Evolutionary conservation across 2,113 vertebrate species (phyloP), one percentile per base, ranked within the genome.

Genomic region (Nothoprocta pentlandii): DNA sequence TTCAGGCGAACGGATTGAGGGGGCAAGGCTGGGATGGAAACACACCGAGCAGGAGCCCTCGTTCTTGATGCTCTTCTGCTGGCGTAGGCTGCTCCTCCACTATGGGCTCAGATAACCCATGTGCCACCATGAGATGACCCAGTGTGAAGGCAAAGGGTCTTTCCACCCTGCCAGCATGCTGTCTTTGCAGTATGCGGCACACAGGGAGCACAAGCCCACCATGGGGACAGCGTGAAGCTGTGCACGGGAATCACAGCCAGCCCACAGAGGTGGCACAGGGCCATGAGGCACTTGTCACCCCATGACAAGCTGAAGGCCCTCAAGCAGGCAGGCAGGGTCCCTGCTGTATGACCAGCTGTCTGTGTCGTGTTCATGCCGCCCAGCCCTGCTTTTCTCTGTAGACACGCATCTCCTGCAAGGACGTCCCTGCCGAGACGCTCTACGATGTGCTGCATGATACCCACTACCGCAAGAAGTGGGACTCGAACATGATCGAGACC

Each of bases 361-460:
- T 15, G 42, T 44, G 42, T 44, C 42, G 23, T 25, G 51, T 32
- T 30, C 54, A 17, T 16, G 16, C 28, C 16, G 28, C 30, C 17
- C 28, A 28, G 54, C 32, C 54, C 28, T 58, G 28, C 54, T 32
- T 17, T 32, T 17, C 30, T 30, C 54, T 32, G 54, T 96, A 99
- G 99, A 99, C 99, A 97, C 96, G 98, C 71, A 98, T 99, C 9
- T 96, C 98, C 63, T 99, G 99, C 95, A 98, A 98, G 92, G 98
- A 98, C 2, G 98, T 99, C 41, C 85, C 97, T 0, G 98, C 99
- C 0, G 98, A 98, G 93, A 99, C 98, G 0, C 96, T 99, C 39
- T 99, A 99, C 0, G 99, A 99, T 0, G 98, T 99, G 85, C 97
- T 99, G 70, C 99, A 99, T 2, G 99, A 99, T 97, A 99, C 98